Evolutionary conservation across 2,888 invertebrate genomes (phyloP), one percentile per base, ranked within the genome.

Genomic region (Morinoia aosen): DNA sequence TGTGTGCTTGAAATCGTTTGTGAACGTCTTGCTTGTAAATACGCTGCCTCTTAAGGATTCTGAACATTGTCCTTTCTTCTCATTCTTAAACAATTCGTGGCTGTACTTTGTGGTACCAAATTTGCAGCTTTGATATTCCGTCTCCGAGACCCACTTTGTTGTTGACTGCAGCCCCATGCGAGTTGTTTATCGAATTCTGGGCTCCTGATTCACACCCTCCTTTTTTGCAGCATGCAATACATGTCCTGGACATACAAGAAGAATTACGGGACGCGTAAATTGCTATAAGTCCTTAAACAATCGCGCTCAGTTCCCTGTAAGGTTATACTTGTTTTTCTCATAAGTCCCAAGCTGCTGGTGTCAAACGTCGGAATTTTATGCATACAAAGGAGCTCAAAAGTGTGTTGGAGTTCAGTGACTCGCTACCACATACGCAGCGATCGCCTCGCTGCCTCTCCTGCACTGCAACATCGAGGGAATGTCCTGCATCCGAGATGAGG

Each of bases 291-390:
- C 33, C 76, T 76, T 33, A 76, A 33, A 76, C 76, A 76, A 76
- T 33, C 76, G 33, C 16, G 19, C 76, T 76, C 12, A 76, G 12
- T 76, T 76, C 76, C 76, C 76, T 76, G 76, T 76, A 76, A 25
- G 76, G 76, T 33, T 33, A 10, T 76, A 76, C 76, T 76, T 76
- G 76, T 33, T 76, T 33, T 33, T 76, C 76, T 76, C 76, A 76
- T 76, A 16, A 25, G 25, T 76, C 76, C 8, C 76, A 7, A 76
- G 76, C 76, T 76, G 76, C 33, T 1, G 76, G 76, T 76, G 76
- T 76, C 76, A 76, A 76, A 76, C 76, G 76, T 19, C 76, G 76
- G 76, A 76, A 76, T 76, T 76, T 76, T 76, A 76, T 76, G 76
- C 76, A 76, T 76, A 76, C 76, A 76, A 76, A 76, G 76, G 25